These are phyloP conservation scores for Parazoanthus darwini DNA, from an alignment of 92 coral and sea anemone species.

Conservation along the genomic window DNA sequence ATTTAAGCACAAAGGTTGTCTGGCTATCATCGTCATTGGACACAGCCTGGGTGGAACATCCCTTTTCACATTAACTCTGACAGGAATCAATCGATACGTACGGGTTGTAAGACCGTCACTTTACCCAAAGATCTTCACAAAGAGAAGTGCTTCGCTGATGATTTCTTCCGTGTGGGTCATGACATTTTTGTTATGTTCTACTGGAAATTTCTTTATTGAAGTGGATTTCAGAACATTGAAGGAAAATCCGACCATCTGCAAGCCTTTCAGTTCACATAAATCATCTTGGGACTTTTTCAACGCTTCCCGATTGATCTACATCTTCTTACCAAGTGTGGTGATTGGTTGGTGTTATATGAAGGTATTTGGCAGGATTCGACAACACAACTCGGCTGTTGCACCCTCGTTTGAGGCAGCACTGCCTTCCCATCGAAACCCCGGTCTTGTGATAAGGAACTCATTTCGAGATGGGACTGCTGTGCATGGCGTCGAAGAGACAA, in stretches of 20 bases:
- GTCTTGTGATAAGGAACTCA: neutral
- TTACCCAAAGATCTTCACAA: neutral
- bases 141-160: neutral
- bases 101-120: neutral
- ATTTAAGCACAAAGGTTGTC: neutral
- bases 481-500: neutral
- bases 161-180: neutral
- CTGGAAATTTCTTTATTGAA: neutral
- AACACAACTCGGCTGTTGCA: neutral
- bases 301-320: neutral
- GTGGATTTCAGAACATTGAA: neutral
- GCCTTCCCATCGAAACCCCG: neutral
- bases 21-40: neutral
- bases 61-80: neutral
- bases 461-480: neutral
- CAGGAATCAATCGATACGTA: neutral
- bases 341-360: neutral
- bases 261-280: neutral
- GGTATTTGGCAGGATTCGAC: neutral
- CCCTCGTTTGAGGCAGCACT: neutral
- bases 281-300: neutral
- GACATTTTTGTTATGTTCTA: neutral
- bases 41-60: neutral
- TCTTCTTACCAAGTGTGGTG: constrained; percentile 3
- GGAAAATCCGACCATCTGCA: neutral